phyloP scores from a whole-genome alignment of 1,140 invertebrate species.

The Neotoxoptera formosana region DNA sequence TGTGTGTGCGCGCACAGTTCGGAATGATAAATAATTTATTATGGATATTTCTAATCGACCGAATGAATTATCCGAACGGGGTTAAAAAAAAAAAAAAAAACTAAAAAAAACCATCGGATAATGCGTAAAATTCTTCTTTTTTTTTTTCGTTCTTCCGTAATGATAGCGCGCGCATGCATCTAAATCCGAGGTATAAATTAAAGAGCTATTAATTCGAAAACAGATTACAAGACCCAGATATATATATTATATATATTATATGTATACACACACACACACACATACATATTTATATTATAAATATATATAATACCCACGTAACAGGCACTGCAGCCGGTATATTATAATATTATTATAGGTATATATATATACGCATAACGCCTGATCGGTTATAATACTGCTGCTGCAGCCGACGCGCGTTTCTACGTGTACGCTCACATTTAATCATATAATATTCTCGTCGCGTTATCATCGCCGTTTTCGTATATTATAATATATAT shows the following conservation, averaged over 20 bases:
- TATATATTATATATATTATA: constrained; percentile 5
- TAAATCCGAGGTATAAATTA: constrained; percentile 30
- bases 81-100: constrained; percentile 43
- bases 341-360: not conserved
- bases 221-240: constrained; percentile 55
- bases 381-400: not conserved
- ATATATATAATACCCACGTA: not conserved
- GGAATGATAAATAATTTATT: constrained; percentile 58
- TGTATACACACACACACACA: not conserved
- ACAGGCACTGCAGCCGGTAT: not conserved
- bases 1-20: constrained; percentile 9
- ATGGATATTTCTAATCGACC: constrained; percentile 58
- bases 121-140: constrained; percentile 35
- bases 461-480: not conserved
- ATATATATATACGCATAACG: not conserved
- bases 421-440: not conserved
- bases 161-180: not conserved
- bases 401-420: not conserved
- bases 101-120: constrained; percentile 36
- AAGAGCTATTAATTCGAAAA: constrained; percentile 56
- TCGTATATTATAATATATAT: not conserved
- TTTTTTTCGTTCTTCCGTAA: not conserved
- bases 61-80: constrained; percentile 47
- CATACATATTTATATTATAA: too few species aligned
- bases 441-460: constrained; percentile 21